Conservation (phyloP, 2,797 vertebrate genomes). For the Rhabdophis nuchalis region DNA sequence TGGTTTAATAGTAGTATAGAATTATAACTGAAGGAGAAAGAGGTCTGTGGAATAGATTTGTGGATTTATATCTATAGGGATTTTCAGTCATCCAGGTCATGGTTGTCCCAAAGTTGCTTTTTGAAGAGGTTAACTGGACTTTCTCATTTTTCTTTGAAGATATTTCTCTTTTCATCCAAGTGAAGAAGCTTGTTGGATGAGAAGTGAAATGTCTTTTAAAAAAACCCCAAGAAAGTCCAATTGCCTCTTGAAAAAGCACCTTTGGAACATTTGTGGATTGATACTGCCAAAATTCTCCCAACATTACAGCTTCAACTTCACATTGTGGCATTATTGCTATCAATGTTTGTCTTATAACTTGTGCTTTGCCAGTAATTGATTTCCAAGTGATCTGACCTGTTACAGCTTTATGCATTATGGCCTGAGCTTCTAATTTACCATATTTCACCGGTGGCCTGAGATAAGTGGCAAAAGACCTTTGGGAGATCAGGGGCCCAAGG, state of each 20-base stretch:
- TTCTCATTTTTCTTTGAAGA: too few species aligned
- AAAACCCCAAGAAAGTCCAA: too few species aligned
- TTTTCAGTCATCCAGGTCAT: background rate
- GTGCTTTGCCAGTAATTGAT: background rate
- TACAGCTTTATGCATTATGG: background rate
- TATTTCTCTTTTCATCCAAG: too few species aligned
- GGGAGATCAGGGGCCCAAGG: background rate
- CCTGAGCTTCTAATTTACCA: background rate
- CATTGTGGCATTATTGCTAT: background rate
- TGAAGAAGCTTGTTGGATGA: background rate
- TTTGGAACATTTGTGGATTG: background rate
- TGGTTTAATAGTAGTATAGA: background rate
- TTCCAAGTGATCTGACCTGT: background rate
- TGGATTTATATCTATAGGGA: background rate
- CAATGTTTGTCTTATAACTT: background rate
- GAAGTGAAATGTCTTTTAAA: too few species aligned
- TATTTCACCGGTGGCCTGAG: background rate
- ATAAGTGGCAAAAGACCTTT: background rate
- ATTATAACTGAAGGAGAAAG: background rate
- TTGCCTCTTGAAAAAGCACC: too few species aligned
- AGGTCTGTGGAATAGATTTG: background rate
- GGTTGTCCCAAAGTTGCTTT: too few species aligned
- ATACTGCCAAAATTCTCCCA: background rate
- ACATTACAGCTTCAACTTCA: background rate
- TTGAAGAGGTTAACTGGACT: too few species aligned